Evolutionary conservation across 2,888 invertebrate species (phyloP), one percentile per base, ranked within the genome.

Genomic region (Steinernema scapterisci): DNA sequence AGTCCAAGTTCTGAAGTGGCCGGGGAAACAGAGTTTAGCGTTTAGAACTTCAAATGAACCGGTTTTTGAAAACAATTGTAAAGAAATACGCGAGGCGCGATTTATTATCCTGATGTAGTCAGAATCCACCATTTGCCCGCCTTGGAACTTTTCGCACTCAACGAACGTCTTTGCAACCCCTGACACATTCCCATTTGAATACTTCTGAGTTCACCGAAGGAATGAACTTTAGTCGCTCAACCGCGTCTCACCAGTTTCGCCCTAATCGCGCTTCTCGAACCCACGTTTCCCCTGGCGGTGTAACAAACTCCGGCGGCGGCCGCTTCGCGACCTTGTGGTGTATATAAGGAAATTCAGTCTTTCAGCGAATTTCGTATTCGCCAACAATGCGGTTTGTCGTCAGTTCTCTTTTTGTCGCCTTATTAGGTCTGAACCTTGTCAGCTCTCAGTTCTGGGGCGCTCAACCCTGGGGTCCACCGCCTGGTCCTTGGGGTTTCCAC

Each of bases 151-250:
- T 13, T 48, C 48, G 13, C 3, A 38, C 38, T 9, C 9, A 38
- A 38, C 9, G 38, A 3, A 38, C 38, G 3, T 9, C 3, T 6
- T 38, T 38, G 38, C 38, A 38, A 6, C 38, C 38, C 9, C 48
- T 48, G 48, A 48, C 48, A 16, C 48, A 19, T 9, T 38, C 38
- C 5, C 38, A 38, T 38, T 6, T n/a, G n/a, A n/a, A 6, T 38
- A 6, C 38, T 38, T 13, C 48, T 16, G 16, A 19, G 63, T 63
- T 63, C 25, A n/a, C 27, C 63, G 31, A 63, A 63, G 63, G 27
- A 63, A 27, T 27, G 31, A 63, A 63, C 31, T 63, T 27, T 63
- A 25, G 63, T 63, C 63, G 63, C 16, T 63, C 31, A 16, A 19
- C 48, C n/a, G 7, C 48, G 48, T 19, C 48, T 48, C 48, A 48